Percentiles rank a stretch among this genome's conserved stretches.
Evolutionary conservation across 2,113 vertebrate species (phyloP).

Genomic region (Microcebus griseorufus): DNA sequence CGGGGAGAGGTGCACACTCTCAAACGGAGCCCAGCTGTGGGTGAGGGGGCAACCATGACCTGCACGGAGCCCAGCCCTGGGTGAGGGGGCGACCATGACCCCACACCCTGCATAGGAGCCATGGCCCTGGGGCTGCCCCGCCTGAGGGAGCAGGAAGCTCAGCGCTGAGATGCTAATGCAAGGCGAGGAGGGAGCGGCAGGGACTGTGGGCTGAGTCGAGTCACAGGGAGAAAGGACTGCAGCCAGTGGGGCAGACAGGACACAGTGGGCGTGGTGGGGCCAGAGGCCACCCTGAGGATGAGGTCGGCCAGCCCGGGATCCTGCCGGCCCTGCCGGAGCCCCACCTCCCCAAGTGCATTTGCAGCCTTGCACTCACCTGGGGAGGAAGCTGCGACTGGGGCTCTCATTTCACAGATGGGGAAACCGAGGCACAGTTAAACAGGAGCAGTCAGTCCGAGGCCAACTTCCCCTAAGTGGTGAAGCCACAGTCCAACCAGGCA

Average conservation of each 20-base stretch:
- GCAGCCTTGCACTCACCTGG: background rate
- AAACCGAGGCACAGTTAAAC: background rate
- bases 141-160: background rate
- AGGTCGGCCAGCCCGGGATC: background rate
- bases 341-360: fast-evolving
- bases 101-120: background rate
- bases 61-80: background rate
- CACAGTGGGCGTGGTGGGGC: too few species aligned
- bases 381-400: background rate
- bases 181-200: background rate
- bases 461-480: background rate
- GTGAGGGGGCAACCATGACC: background rate
- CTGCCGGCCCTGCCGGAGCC: background rate
- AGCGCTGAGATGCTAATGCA: background rate
- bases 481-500: background rate
- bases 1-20: background rate
- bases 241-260: fast-evolving
- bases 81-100: background rate
- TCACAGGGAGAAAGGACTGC: fast-evolving
- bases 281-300: background rate
- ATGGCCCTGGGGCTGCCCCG: fast-evolving
- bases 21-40: background rate
- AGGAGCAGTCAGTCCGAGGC: fast-evolving
- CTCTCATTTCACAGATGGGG: background rate
- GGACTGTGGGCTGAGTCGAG: background rate